Percentiles rank a stretch among this genome's conserved stretches.
Conservation (phyloP, 35 echinoderm and acorn worm genomes). For the Ophiothrix spiculata region DNA sequence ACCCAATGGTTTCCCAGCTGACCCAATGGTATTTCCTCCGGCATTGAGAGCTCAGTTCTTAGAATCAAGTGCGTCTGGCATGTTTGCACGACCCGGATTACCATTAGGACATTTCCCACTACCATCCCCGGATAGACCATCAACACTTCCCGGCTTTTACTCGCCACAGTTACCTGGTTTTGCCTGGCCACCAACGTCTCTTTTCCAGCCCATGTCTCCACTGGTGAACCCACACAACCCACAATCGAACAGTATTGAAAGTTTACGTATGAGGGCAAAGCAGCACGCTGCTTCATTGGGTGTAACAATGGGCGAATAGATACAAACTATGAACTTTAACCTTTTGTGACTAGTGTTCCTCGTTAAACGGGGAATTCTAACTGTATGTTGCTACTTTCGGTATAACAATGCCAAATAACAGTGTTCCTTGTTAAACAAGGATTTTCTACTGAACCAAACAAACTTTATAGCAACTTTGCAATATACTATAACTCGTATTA, state of each 20-base stretch:
- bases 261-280: conserved; percentile 86
- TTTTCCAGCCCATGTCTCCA: conserved; percentile 21
- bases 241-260: conserved; percentile 93
- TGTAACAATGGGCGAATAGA: conserved; percentile 59
- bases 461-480: too few species aligned
- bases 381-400: background rate
- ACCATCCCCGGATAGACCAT: background rate
- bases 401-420: conserved; percentile 13
- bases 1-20: conserved; percentile 7
- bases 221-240: conserved; percentile 40
- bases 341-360: too few species aligned
- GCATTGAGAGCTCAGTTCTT: conserved; percentile 20
- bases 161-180: conserved; percentile 34
- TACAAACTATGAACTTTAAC: too few species aligned
- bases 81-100: conserved; percentile 11
- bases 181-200: conserved; percentile 25
- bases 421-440: too few species aligned
- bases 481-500: too few species aligned
- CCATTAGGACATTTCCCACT: conserved; percentile 26
- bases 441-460: too few species aligned
- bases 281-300: conserved; percentile 94
- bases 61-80: background rate
- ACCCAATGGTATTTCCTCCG: conserved; percentile 31
- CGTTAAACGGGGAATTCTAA: too few species aligned
- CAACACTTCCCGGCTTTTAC: conserved; percentile 35